A percentile compares a stretch with the other conserved stretches of the same genome.
Conservation (phyloP, 2,888 invertebrate species). For the Leptopilina myrica region DNA sequence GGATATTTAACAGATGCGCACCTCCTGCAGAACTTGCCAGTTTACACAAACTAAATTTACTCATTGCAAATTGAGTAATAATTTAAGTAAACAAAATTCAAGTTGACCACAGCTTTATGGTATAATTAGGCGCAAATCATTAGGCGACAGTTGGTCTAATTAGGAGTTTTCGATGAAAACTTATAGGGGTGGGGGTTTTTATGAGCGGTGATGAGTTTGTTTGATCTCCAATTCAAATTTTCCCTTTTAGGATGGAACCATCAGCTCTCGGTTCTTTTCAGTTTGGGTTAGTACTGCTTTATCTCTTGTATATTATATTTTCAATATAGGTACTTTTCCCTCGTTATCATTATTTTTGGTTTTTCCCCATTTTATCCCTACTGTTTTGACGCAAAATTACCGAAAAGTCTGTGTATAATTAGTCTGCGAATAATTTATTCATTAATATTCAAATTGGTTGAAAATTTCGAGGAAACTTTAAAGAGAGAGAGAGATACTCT, state of each 20-base stretch:
- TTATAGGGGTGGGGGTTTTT: neutral
- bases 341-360: too few relatives aligned
- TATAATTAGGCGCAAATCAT: constrained; percentile 13
- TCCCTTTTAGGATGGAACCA: neutral
- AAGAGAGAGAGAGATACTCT: too few relatives aligned
- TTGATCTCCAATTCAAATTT: neutral
- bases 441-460: too few relatives aligned
- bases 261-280: too few relatives aligned
- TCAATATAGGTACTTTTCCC: too few relatives aligned
- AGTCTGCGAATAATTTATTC: too few relatives aligned
- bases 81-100: constrained; percentile 13
- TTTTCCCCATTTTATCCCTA: too few relatives aligned
- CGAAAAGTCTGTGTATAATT: too few relatives aligned
- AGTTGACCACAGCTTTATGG: neutral
- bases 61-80: constrained; percentile 11
- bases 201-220: neutral
- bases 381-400: too few relatives aligned
- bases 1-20: constrained; percentile 28
- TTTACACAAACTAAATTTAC: neutral
- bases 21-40: neutral
- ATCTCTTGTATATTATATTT: too few relatives aligned
- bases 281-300: too few relatives aligned
- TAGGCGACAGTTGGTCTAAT: constrained; percentile 9
- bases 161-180: neutral
- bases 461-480: too few relatives aligned